Evolutionary conservation across 2,797 vertebrate genomes (phyloP), one percentile per base, ranked within the genome.

Genomic region (Danio kyathit): DNA sequence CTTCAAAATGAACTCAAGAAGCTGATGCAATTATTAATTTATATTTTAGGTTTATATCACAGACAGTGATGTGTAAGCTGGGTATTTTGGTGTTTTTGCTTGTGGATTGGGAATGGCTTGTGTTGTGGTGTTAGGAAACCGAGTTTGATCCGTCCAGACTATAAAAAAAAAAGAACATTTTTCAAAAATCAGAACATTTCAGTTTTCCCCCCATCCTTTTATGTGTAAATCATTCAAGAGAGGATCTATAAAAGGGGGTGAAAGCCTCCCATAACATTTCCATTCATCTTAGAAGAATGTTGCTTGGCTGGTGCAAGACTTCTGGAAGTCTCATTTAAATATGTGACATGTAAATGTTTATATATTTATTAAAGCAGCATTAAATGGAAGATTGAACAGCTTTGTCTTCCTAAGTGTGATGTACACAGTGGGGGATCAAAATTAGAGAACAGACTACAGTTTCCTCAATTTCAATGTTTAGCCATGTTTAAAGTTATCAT

Each of bases 1-100:
- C 74, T 84, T 76, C 56, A 67, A 61, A 79, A 72, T 77, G 41
- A 51, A 65, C 54, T 66, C 10, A 14, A 21, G 70, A 85, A 74
- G 70, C 81, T 79, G 51, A 71, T 66, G 44, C 70, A 76, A 78
- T 82, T 69, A 76, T 61, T 76, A 63, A 56, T 79, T 82, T 78
- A 57, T 81, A 56, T 46, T 17, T 65, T 44, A 56, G 70, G 56
- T 65, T 49, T 75, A 60, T 49, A 63, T 59, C 52, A 21, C 29
- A 59, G 44, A 59, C 40, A 75, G 54, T 38, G 5, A 16, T 44
- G 51, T 43, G 43, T 51, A 81, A 69, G 40, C 29, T 61, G 54
- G 63, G 63, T 59, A 43, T 74, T 74, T 81, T 21, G 17, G 76
- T 46, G 57, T 61, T 79, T 29, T 79, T 61, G 44, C 57, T 52